phyloP scores from a whole-genome alignment of 2,888 invertebrate genomes.

The Marronus borbonicus region DNA sequence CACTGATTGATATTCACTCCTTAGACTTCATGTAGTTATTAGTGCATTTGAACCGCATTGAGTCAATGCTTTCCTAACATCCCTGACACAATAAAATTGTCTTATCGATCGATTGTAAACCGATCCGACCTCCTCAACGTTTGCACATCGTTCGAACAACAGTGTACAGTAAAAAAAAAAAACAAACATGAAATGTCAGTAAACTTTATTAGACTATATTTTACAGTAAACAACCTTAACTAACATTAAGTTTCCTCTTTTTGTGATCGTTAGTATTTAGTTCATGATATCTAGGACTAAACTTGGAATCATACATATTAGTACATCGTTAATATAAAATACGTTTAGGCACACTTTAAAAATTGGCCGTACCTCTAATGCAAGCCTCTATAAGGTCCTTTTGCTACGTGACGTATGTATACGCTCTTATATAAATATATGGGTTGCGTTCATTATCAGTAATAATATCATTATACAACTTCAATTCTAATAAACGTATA shows the following conservation, averaged over 20 bases:
- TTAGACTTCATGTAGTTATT: no score
- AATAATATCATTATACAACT: background rate
- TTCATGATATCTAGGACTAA: background rate
- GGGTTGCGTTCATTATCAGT: background rate
- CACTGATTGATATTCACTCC: no score
- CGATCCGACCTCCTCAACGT: no score
- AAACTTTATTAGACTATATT: conserved; percentile 32
- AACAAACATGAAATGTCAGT: background rate
- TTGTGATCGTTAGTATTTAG: background rate
- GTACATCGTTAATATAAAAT: conserved; percentile 52
- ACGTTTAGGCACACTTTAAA: conserved; percentile 59
- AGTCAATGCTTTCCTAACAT: no score
- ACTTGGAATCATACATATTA: conserved; percentile 2
- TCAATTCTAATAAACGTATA: background rate
- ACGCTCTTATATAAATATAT: background rate
- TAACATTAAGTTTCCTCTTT: conserved; percentile 12
- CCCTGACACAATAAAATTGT: no score
- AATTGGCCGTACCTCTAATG: conserved; percentile 52
- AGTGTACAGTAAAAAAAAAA: background rate
- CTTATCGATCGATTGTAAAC: no score
- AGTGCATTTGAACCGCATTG: no score
- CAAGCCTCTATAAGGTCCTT: conserved; percentile 48
- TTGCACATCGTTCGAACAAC: no score
- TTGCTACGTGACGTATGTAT: conserved; percentile 14
- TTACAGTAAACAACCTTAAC: conserved; percentile 27